phyloP scores from a whole-genome alignment of 92 coral and sea anemone genomes.

The Umimayanthus kanabou region DNA sequence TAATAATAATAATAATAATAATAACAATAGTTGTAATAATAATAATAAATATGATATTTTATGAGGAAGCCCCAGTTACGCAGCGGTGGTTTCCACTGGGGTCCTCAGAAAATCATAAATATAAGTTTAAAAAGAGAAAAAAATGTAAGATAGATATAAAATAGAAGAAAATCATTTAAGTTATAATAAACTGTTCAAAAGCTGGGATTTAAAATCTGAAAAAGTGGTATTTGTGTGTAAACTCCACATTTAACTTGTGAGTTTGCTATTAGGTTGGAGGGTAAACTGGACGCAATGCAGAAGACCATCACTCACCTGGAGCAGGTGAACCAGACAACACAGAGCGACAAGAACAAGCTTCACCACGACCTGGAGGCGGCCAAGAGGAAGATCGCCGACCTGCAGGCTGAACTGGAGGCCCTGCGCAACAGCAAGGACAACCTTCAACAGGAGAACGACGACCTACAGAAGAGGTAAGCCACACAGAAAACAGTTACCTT shows the following conservation, averaged over 20 bases:
- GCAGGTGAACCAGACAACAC: conserved; percentile 78
- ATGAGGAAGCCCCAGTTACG: no score
- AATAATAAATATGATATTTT: no score
- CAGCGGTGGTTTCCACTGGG: no score
- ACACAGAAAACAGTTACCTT: background rate
- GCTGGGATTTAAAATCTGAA: no score
- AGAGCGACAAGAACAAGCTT: conserved; percentile 82
- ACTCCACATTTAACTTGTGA: background rate
- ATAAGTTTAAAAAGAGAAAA: no score
- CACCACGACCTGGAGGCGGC: conserved; percentile 82
- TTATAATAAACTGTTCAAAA: no score
- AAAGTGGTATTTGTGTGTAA: no score
- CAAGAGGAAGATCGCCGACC: conserved; percentile 80
- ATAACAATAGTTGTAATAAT: no score
- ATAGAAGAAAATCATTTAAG: no score
- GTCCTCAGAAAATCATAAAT: no score
- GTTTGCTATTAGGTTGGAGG: conserved; percentile 60
- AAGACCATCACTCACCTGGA: conserved; percentile 83
- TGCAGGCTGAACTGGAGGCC: conserved; percentile 88
- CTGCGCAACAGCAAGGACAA: conserved; percentile 81
- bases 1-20: no score
- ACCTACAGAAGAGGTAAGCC: conserved; percentile 66
- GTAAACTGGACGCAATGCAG: conserved; percentile 87
- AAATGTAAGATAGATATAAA: no score
- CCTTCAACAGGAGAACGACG: conserved; percentile 77